Base-by-base conservation (phyloP, 2,797 vertebrate species). In the Tauraco hartlaubi region DNA sequence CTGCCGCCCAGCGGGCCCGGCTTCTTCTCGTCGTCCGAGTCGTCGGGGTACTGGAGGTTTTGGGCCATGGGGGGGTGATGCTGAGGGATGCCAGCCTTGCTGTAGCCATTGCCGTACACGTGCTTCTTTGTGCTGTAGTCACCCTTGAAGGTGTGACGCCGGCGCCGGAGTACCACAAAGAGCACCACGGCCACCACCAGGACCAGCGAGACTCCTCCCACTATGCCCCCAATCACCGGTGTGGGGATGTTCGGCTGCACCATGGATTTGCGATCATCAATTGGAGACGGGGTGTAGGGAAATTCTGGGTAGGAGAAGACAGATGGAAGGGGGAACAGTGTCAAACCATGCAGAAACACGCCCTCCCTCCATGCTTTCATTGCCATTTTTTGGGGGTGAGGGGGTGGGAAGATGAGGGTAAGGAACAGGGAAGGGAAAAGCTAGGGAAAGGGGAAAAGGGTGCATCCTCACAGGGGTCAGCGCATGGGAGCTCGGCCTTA, bases 51-150 rank as follows among this genome's bases (percentile, higher is more conserved):
- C 98, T 99, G 99, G 44, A 99, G 98, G 98, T 99, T 99, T 97
- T 99, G 99, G n/a, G 99, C 98, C 97, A 99, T 98, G 54, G 99
- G 99, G 0, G 99, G 99, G 90, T 98, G 98, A 93, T 99, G 99
- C 22, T 99, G 98, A 0, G 99, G 98, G 90, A 99, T 95, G 55
- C 99, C 99, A 0, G 99, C 99, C 90, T 99, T 99, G 98, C 99
- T 99, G 98, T 99, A 99, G 85, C 99, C 99, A 4, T 99, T 99
- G 54, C 99, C 99, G 1, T 99, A 99, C 71, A 99, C 99, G 2
- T 99, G 99, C 90, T 99, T 99, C 98, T 99, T 99, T 93, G 99
- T 99, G 98, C 98, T 99, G 99, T 99, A 99, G 98, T 99, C 99
- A 8, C 99, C 99, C 97, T 99, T 99, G 98, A 99, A 99, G 98